phyloP scores from a whole-genome alignment of 2,113 vertebrate species.

The Macrotis lagotis region DNA sequence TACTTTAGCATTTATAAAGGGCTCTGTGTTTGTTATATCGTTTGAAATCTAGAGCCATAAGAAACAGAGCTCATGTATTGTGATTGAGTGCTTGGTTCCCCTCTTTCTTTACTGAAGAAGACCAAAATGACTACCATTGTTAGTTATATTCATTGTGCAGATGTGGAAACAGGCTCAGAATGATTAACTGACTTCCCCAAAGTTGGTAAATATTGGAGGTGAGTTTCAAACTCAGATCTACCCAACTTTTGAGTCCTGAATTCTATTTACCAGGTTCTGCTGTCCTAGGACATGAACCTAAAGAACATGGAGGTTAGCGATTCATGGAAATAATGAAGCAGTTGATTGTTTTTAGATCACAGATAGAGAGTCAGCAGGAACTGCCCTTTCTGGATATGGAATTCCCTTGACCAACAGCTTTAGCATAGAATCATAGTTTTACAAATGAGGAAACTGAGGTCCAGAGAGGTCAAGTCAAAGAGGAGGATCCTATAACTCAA shows the following conservation, averaged over 20 bases:
- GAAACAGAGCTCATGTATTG: neutral
- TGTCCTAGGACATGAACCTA: neutral
- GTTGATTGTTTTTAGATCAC: neutral
- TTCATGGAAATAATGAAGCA: neutral
- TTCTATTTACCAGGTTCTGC: neutral
- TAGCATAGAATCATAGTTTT: neutral
- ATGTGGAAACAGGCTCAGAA: neutral
- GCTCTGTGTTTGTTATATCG: neutral
- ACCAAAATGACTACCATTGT: too few relatives aligned
- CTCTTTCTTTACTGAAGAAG: too few relatives aligned
- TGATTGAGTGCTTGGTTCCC: too few relatives aligned
- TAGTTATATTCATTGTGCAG: neutral
- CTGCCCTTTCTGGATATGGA: neutral
- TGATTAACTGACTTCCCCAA: neutral
- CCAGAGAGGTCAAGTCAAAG: neutral
- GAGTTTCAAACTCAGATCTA: neutral
- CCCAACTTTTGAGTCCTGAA: neutral
- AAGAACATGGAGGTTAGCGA: neutral
- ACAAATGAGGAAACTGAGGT: neutral
- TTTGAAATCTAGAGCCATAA: neutral
- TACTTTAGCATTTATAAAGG: neutral
- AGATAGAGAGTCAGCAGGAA: neutral
- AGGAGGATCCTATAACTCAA: neutral
- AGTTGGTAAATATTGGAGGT: neutral
- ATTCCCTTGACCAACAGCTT: neutral